These are phyloP conservation scores for Clepsis dumicolana DNA, from an alignment of 2,888 invertebrate species.

Conservation along the genomic window DNA sequence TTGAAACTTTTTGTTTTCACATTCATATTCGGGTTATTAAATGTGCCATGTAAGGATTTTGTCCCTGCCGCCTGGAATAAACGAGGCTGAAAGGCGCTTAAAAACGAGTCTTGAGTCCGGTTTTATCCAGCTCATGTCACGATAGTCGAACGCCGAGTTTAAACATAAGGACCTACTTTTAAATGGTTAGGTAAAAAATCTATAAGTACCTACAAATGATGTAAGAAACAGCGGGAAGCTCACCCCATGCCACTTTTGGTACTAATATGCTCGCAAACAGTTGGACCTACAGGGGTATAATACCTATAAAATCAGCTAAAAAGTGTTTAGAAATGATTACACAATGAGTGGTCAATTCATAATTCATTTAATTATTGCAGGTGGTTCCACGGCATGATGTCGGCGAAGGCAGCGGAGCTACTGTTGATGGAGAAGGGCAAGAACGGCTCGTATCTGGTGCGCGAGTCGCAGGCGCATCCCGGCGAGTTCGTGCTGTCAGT, in stretches of 20 bases:
- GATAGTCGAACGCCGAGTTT: not conserved
- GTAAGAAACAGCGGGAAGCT: no score
- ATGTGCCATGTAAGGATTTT: not conserved
- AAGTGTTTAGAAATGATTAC: no score
- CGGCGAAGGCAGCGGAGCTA: constrained; percentile 96
- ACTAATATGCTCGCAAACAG: no score
- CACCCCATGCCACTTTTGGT: no score
- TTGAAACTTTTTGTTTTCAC: not conserved
- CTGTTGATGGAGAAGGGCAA: constrained; percentile 96
- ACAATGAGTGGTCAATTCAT: not conserved
- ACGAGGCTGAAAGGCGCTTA: not conserved
- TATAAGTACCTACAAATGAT: not conserved
- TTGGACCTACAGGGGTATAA: no score
- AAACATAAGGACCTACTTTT: not conserved
- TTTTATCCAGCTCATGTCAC: not conserved
- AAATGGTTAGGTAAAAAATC: not conserved
- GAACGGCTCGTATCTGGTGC: constrained; percentile 98
- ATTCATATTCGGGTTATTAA: not conserved
- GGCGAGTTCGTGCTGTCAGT: constrained; percentile 98
- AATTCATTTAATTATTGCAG: constrained; percentile 54
- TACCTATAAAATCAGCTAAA: no score
- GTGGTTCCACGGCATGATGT: constrained; percentile 96
- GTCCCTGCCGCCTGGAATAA: not conserved
- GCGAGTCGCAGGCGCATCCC: constrained; percentile 98
- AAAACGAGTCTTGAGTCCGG: not conserved